phyloP scores from a whole-genome alignment of 2,888 invertebrate genomes.

The Caenorhabditis sp. region DNA sequence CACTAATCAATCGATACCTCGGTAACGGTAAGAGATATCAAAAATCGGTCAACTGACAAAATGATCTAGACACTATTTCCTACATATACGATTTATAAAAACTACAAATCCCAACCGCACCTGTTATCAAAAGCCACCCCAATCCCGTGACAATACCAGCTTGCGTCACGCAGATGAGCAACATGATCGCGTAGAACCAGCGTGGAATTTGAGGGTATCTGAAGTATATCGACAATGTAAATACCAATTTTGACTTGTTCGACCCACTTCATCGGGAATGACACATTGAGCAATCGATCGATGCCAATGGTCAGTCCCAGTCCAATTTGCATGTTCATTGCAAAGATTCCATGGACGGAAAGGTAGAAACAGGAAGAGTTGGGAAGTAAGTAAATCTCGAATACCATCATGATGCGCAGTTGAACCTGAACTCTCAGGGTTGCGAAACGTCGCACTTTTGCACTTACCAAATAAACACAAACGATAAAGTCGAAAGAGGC shows the following conservation, averaged over 20 bases:
- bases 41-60: too few species aligned
- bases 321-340: slow-evolving; percentile 66
- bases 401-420: slow-evolving; percentile 62
- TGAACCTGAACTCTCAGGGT: slow-evolving; percentile 67
- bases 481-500: slow-evolving; percentile 64
- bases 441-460: too few species aligned
- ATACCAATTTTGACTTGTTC: too few species aligned
- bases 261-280: slow-evolving; percentile 62
- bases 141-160: slow-evolving; percentile 36
- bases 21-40: too few species aligned
- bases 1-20: too few species aligned
- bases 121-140: slow-evolving; percentile 40
- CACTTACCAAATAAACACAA: slow-evolving; percentile 67
- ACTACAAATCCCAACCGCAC: too few species aligned
- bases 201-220: slow-evolving; percentile 57
- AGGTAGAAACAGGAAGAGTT: slow-evolving; percentile 60
- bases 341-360: slow-evolving; percentile 66
- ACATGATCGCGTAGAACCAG: slow-evolving; percentile 29
- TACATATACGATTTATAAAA: too few species aligned
- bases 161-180: slow-evolving; percentile 26
- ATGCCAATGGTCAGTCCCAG: slow-evolving; percentile 67
- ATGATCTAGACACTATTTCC: too few species aligned
- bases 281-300: slow-evolving; percentile 64
- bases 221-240: background rate
- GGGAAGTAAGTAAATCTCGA: slow-evolving; percentile 54